Percentiles rank a stretch among this genome's conserved stretches.
These are phyloP conservation scores for Neoniphon sammara DNA, from an alignment of 2,797 vertebrate species.

Conservation along the genomic window DNA sequence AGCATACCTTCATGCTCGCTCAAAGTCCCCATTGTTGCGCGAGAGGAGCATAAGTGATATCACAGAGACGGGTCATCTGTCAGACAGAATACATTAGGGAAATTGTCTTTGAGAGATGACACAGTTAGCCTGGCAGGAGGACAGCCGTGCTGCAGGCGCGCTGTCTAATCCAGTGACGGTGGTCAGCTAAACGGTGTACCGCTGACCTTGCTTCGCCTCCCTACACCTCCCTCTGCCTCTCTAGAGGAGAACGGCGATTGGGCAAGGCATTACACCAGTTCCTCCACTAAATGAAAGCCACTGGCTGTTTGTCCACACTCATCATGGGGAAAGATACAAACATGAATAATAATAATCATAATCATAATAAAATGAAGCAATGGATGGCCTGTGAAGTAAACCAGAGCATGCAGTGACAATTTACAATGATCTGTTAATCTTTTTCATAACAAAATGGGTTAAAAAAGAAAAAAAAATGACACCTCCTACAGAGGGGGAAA, in stretches of 20 bases:
- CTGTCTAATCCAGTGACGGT: constrained; percentile 67
- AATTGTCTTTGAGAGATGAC: constrained; percentile 80
- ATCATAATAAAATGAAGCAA: no score
- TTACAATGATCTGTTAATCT: neutral
- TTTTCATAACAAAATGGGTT: constrained; percentile 3
- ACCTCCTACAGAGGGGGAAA: neutral
- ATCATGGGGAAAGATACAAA: neutral
- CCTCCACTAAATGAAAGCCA: constrained; percentile 5
- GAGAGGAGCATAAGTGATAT: constrained; percentile 66
- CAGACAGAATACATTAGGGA: constrained; percentile 77
- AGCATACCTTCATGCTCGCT: constrained; percentile 41
- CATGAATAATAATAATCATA: no score
- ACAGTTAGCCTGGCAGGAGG: constrained; percentile 73
- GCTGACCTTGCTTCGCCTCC: constrained; percentile 63
- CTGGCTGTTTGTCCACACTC: neutral
- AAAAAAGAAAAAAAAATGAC: neutral
- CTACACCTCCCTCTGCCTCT: constrained; percentile 24
- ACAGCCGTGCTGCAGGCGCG: constrained; percentile 64
- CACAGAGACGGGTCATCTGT: constrained; percentile 78
- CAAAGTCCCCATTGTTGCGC: constrained; percentile 47
- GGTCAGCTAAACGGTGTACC: constrained; percentile 67
- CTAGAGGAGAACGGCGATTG: constrained; percentile 29
- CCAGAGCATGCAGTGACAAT: neutral
- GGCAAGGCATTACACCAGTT: constrained; percentile 34
- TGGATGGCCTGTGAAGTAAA: no score